Percentiles rank a stretch among this genome's conserved stretches.
Conservation (phyloP, 2,888 invertebrate genomes). For the Megalurothrips usitatus region DNA sequence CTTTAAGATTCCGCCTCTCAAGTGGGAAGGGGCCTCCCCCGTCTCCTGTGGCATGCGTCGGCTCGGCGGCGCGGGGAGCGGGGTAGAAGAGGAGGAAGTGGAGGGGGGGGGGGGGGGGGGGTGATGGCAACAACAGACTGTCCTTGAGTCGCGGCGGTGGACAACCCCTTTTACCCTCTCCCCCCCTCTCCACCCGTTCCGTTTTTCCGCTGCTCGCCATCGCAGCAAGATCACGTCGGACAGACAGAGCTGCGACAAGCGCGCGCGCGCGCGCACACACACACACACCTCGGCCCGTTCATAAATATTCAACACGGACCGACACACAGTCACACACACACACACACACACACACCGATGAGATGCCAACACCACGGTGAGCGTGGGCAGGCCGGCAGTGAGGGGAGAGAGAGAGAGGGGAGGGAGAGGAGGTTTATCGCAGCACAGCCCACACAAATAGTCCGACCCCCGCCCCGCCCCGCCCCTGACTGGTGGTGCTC, state of each 20-base stretch:
- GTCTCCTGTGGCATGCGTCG: too few relatives aligned
- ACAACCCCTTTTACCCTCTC: neutral
- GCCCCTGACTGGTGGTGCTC: too few relatives aligned
- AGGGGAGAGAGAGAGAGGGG: neutral
- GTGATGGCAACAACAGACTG: neutral
- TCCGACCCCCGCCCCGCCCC: neutral
- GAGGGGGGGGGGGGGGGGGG: neutral
- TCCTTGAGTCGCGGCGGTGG: neutral
- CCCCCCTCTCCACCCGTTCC: neutral
- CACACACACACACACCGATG: neutral
- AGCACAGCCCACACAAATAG: conserved; percentile 9
- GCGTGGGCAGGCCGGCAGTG: neutral
- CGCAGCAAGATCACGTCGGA: neutral
- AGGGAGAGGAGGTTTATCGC: neutral
- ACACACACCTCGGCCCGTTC: neutral
- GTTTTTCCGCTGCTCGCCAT: neutral
- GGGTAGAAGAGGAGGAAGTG: neutral
- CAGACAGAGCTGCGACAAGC: neutral
- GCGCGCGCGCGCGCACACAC: neutral
- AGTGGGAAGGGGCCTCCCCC: too few relatives aligned
- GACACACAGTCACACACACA: neutral
- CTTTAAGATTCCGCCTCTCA: too few relatives aligned
- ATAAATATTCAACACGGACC: conserved; percentile 14
- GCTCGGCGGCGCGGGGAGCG: neutral
- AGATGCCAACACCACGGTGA: neutral